phyloP scores from a whole-genome alignment of 1,140 invertebrate species.

The Phymastichus coffea region DNA sequence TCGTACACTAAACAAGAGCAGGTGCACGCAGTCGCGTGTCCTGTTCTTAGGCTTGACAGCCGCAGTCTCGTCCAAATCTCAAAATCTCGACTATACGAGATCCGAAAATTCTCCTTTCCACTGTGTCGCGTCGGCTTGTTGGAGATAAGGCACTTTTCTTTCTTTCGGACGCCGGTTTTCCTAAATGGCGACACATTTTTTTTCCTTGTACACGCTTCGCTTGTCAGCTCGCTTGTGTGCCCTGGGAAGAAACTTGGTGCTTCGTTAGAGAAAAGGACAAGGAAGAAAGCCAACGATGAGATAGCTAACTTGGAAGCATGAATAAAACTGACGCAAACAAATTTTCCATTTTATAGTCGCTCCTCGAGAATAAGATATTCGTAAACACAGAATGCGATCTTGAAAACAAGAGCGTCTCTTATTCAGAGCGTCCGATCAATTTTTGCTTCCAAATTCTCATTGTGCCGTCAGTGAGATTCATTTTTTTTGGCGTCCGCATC shows the following conservation, averaged over 20 bases:
- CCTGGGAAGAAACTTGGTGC: too few species aligned
- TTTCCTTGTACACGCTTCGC: background rate
- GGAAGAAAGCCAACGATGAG: too few species aligned
- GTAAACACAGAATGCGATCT: too few species aligned
- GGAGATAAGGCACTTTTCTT: too few species aligned
- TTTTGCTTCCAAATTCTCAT: constrained; percentile 7
- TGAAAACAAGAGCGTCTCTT: too few species aligned
- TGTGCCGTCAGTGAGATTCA: background rate
- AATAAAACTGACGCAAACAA: too few species aligned
- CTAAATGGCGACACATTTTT: background rate
- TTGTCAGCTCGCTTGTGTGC: too few species aligned
- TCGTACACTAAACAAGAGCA: constrained; percentile 36
- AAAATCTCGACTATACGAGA: background rate
- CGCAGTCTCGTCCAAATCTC: background rate
- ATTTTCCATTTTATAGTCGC: too few species aligned
- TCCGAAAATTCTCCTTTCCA: background rate
- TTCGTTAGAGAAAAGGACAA: too few species aligned
- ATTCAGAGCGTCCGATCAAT: background rate
- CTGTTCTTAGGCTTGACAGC: too few species aligned
- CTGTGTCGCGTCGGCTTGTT: background rate
- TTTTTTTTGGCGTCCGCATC: background rate
- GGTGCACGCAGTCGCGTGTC: constrained; percentile 27
- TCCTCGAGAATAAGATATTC: too few species aligned
- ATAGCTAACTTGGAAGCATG: too few species aligned
- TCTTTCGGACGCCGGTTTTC: background rate